A percentile compares a stretch with the other conserved stretches of the same genome.
Evolutionary conservation across 2,888 invertebrate species (phyloP).

Genomic region (Empis livida): DNA sequence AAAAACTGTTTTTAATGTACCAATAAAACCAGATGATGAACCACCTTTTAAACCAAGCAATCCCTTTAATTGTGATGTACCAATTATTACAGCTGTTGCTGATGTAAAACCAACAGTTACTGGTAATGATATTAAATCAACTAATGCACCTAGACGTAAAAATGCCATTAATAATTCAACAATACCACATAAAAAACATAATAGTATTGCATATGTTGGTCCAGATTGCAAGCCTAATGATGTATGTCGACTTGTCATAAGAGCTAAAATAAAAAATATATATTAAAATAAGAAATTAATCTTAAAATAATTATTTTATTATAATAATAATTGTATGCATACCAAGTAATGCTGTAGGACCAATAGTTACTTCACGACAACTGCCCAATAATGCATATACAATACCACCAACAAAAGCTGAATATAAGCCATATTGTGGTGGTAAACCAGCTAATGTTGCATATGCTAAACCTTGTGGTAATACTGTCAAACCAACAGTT

Average conservation of each 20-base stretch:
- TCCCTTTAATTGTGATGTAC: conserved; percentile 55
- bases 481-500: conserved; percentile 83
- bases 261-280: conserved; percentile 48
- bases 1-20: conserved; percentile 57
- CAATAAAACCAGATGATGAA: conserved; percentile 55
- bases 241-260: conserved; percentile 67
- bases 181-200: conserved; percentile 71
- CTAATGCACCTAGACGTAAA: conserved; percentile 70
- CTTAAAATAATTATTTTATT: too few relatives aligned
- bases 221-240: conserved; percentile 34
- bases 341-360: conserved; percentile 65
- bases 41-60: conserved; percentile 59
- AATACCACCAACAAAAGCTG: conserved; percentile 87
- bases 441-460: conserved; percentile 78
- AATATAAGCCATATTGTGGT: conserved; percentile 91
- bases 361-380: conserved; percentile 74
- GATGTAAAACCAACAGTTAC: conserved; percentile 85
- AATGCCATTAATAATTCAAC: conserved; percentile 72
- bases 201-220: conserved; percentile 64
- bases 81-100: conserved; percentile 82
- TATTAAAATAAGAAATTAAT: too few relatives aligned
- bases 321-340: too few relatives aligned
- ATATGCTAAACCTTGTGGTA: conserved; percentile 88
- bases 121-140: conserved; percentile 82
- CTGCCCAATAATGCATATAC: conserved; percentile 83